Base-by-base conservation (phyloP, 2,113 vertebrate species). In the Salvelinus namaycush region DNA sequence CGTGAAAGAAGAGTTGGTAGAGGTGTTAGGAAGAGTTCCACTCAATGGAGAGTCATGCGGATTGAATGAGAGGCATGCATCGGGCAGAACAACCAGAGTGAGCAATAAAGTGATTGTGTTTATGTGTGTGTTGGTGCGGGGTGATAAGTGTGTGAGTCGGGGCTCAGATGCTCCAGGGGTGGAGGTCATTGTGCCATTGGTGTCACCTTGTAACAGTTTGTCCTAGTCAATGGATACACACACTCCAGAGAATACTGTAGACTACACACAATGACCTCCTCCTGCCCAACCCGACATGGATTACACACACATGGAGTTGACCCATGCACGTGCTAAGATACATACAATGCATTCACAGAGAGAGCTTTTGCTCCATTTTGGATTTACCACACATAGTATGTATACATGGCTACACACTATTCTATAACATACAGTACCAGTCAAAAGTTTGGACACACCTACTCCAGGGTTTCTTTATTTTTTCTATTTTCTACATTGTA, bases 311-410 rank as follows among this genome's bases (percentile, higher is more conserved):
- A 27, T 79, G 77, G 81, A 72, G 86, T 85, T 76, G 87, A 86
- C 74, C 87, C 90, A 90, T 90, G 90, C 90, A 90, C 89, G 89
- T 88, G 89, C 88, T 82, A 81, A 81, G 86, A 80, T 78, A 76
- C 72, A 76, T 81, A 83, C 80, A 20, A 60, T 75, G 68, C 73
- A 80, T 29, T 20, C 39, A 49, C 70, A 8, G 16, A 11, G n/a
- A n/a, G 18, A 62, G n/a, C 6, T 24, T n/a, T 22, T 18, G 4
- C 14, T 54, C 51, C 59, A 24, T 62, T 62, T 67, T 67, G 27
- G 26, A 31, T 67, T 29, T 5, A 24, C n/a, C 14, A 44, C 39
- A 44, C 39, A 16, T 12, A 39, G 67, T 22, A 68, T 34, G 29
- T 22, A 68, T 39, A 44, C 2, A 39, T 44, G 39, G 39, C 16